Conservation (phyloP, 2,888 invertebrate genomes). For the Hemicrepidius hirtus region DNA sequence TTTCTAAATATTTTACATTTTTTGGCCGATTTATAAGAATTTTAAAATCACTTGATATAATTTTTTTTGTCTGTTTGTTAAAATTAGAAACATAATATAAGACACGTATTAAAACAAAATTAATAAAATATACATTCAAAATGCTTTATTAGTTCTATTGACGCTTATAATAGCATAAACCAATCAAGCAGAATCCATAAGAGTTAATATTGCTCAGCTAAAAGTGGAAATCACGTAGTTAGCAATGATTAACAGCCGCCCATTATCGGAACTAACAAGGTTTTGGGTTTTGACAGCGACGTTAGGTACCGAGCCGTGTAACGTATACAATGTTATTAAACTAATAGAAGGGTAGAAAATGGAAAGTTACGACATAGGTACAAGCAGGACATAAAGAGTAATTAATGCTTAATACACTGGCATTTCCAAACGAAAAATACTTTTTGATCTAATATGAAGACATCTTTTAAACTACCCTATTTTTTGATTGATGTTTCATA, state of each 20-base stretch:
- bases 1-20: too few species aligned
- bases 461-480: too few species aligned
- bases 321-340: slow-evolving; percentile 14
- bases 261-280: slow-evolving; percentile 14
- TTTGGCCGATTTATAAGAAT: too few species aligned
- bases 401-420: not conserved
- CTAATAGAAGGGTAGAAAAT: slow-evolving; percentile 14
- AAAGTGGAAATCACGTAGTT: slow-evolving; percentile 14
- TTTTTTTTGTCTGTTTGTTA: too few species aligned
- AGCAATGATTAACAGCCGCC: slow-evolving; percentile 14
- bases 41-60: too few species aligned
- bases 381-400: slow-evolving; percentile 6
- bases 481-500: too few species aligned
- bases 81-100: too few species aligned
- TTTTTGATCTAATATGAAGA: too few species aligned
- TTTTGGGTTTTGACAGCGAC: slow-evolving; percentile 10
- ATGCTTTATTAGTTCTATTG: too few species aligned
- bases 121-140: too few species aligned
- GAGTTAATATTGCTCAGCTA: slow-evolving; percentile 8
- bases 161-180: too few species aligned
- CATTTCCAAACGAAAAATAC: not conserved
- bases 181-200: not conserved
- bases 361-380: slow-evolving; percentile 12
- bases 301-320: not conserved
- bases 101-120: too few species aligned